A percentile compares a stretch with the other conserved stretches of the same genome.
phyloP scores from a whole-genome alignment of 92 coral and sea anemone genomes.

The Porites rus region DNA sequence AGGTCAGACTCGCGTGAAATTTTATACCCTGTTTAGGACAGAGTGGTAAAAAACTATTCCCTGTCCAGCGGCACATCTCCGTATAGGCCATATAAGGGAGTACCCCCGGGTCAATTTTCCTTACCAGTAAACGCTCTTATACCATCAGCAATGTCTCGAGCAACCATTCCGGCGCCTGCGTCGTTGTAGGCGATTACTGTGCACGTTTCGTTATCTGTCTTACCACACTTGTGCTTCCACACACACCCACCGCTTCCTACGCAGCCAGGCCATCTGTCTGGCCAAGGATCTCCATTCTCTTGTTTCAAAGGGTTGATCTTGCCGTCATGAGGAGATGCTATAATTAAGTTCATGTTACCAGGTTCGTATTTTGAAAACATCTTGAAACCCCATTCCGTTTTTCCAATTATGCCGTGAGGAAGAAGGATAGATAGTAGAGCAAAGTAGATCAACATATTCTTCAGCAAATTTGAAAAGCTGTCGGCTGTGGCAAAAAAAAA shows the following conservation, averaged over 20 bases:
- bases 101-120: background rate
- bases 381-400: conserved; percentile 30
- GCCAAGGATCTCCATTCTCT: conserved; percentile 40
- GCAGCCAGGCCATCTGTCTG: conserved; percentile 37
- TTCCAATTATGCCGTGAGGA: conserved; percentile 3
- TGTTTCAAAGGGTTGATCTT: conserved; percentile 2
- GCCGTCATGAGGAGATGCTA: conserved; percentile 37
- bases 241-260: conserved; percentile 24
- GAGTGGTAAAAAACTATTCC: no score
- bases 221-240: conserved; percentile 31
- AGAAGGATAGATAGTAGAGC: background rate
- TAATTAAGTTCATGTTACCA: conserved; percentile 21
- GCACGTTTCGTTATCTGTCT: background rate
- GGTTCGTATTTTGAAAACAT: conserved; percentile 33
- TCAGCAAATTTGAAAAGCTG: no score
- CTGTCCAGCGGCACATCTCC: background rate
- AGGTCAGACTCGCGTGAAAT: no score
- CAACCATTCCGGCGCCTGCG: background rate
- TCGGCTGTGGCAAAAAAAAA: no score
- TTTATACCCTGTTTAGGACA: no score
- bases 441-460: background rate
- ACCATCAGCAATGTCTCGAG: conserved; percentile 39
- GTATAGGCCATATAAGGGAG: background rate
- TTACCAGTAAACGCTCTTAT: conserved; percentile 24
- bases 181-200: background rate